Evolutionary conservation across 2,797 vertebrate species (phyloP).

Genomic region (Leucoraja ocellata): DNA sequence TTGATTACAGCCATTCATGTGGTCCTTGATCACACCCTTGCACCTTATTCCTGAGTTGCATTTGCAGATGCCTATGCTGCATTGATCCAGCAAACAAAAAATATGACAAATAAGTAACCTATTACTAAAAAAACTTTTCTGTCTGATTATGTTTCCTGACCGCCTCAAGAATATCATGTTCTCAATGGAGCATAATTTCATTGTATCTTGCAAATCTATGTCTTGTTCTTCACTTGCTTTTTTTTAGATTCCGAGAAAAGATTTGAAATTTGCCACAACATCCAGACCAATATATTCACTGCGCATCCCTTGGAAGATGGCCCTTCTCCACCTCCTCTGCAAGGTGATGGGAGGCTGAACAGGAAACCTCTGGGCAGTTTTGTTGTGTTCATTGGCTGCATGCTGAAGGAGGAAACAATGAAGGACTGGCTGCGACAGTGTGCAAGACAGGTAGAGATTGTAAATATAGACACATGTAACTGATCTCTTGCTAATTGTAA

Average conservation of each 20-base stretch:
- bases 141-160: neutral
- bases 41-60: neutral
- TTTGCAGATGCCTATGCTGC: neutral
- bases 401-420: constrained; percentile 72
- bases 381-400: constrained; percentile 79
- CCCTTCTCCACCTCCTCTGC: constrained; percentile 50
- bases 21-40: neutral
- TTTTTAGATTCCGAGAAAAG: constrained; percentile 70
- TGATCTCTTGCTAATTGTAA: constrained; percentile 22
- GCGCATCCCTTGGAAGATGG: constrained; percentile 61
- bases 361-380: constrained; percentile 60
- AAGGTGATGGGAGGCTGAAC: constrained; percentile 47
- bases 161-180: neutral
- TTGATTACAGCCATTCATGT: neutral
- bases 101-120: neutral
- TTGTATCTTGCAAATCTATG: neutral
- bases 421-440: constrained; percentile 88
- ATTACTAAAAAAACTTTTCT: neutral
- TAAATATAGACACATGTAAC: neutral
- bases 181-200: neutral
- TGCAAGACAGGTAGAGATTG: constrained; percentile 73
- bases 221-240: constrained; percentile 26
- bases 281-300: constrained; percentile 67
- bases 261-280: constrained; percentile 78
- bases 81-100: neutral